These are phyloP conservation scores for Sebastes matsubarae DNA, from an alignment of 2,797 vertebrate species.

Conservation along the genomic window DNA sequence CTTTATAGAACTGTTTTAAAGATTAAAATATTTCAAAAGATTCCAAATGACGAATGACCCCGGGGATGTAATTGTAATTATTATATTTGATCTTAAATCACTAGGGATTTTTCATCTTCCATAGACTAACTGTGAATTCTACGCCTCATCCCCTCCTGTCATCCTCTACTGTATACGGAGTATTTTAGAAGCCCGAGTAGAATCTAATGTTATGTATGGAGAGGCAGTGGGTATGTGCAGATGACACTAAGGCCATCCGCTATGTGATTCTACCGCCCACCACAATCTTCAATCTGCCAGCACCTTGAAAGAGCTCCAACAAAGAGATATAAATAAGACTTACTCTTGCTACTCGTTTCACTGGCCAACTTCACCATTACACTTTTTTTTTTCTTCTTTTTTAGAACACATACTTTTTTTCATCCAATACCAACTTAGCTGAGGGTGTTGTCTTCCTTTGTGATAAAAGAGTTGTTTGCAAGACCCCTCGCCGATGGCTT, in stretches of 20 bases:
- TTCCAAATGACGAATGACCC: neutral
- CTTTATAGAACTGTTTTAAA: neutral
- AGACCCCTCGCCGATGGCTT: conserved; percentile 40
- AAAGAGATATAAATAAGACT: conserved; percentile 81
- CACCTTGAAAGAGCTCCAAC: conserved; percentile 75
- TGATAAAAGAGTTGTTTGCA: conserved; percentile 62
- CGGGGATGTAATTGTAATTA: neutral
- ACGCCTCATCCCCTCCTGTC: neutral
- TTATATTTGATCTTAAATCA: neutral
- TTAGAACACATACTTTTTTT: conserved; percentile 33
- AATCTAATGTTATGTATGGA: conserved; percentile 45
- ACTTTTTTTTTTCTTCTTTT: conserved; percentile 18
- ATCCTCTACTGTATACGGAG: neutral
- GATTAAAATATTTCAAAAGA: neutral
- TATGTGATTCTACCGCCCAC: conserved; percentile 80
- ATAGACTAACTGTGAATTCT: neutral
- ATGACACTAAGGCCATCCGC: conserved; percentile 73
- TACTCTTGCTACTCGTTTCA: conserved; percentile 50
- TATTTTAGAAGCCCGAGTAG: neutral
- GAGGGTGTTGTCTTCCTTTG: conserved; percentile 54
- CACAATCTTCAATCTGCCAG: conserved; percentile 78
- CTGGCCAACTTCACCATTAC: conserved; percentile 54
- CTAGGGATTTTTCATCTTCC: neutral
- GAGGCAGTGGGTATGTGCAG: conserved; percentile 65
- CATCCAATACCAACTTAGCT: conserved; percentile 33